phyloP scores from a whole-genome alignment of 1,140 invertebrate genomes.

The Teleopsis dalmanni region DNA sequence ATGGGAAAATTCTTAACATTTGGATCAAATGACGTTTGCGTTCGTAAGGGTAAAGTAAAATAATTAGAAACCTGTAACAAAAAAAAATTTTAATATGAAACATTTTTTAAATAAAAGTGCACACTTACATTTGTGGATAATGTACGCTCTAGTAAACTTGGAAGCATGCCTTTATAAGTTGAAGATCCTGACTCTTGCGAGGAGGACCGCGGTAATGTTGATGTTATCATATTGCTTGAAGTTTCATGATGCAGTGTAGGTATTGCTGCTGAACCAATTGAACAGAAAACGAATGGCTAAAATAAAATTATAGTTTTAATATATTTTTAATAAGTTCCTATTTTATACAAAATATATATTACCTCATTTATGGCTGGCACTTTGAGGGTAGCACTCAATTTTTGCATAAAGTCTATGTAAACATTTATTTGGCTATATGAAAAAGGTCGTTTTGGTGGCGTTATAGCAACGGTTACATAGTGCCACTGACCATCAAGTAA shows the following conservation, averaged over 20 bases:
- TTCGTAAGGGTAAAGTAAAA: constrained; percentile 43
- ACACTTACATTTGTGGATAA: constrained; percentile 37
- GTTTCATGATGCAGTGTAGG: background rate
- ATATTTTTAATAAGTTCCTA: background rate
- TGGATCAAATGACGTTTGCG: constrained; percentile 45
- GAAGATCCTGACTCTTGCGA: constrained; percentile 27
- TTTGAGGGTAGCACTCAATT: constrained; percentile 50
- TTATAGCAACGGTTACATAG: constrained; percentile 52
- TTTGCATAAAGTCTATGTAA: constrained; percentile 55
- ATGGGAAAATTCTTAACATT: constrained; percentile 48
- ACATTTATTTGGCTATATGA: constrained; percentile 54
- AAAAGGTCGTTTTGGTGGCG: constrained; percentile 53
- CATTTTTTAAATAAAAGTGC: background rate
- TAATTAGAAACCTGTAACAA: constrained; percentile 45
- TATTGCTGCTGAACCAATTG: constrained; percentile 44
- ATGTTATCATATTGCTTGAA: background rate
- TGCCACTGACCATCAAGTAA: constrained; percentile 56
- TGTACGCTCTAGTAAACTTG: constrained; percentile 39
- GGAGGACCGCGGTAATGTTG: constrained; percentile 21
- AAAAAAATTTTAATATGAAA: constrained; percentile 2
- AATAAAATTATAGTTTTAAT: constrained; percentile 11
- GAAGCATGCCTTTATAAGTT: constrained; percentile 35
- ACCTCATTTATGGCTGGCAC: constrained; percentile 54
- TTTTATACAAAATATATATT: constrained; percentile 20
- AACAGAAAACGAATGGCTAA: constrained; percentile 48